phyloP scores from a whole-genome alignment of 1,140 invertebrate species.

The Drosophila azteca region DNA sequence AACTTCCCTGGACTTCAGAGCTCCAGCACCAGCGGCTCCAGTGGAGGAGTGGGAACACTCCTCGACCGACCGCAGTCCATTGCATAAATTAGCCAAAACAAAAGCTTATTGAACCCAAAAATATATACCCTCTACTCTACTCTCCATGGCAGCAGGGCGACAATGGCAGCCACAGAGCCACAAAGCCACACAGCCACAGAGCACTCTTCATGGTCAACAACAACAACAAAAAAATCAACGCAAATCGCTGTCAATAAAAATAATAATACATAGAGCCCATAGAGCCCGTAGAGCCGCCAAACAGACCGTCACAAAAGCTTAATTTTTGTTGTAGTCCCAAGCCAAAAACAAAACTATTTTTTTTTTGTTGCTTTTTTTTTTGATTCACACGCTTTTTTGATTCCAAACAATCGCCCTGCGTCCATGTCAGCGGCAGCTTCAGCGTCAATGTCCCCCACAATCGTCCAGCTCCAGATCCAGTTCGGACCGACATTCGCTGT shows the following conservation, averaged over 20 bases:
- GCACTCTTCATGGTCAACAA: constrained; percentile 64
- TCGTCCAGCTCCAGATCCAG: constrained; percentile 20
- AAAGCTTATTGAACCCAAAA: constrained; percentile 71
- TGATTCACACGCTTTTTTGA: constrained; percentile 77
- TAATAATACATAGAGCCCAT: constrained; percentile 7
- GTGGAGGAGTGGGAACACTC: background rate
- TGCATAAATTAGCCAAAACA: constrained; percentile 69
- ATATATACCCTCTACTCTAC: background rate
- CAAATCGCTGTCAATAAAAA: constrained; percentile 77
- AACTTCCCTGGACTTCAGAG: constrained; percentile 34
- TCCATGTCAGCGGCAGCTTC: background rate
- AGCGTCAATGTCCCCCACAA: constrained; percentile 48
- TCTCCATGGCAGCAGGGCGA: background rate
- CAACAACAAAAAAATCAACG: constrained; percentile 42
- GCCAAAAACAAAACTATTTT: constrained; percentile 19
- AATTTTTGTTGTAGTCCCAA: constrained; percentile 55
- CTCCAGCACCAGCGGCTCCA: too few relatives aligned
- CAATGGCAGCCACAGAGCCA: background rate
- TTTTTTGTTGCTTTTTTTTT: constrained; percentile 37
- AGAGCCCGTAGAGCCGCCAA: constrained; percentile 28
- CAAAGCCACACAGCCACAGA: constrained; percentile 5
- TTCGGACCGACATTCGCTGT: constrained; percentile 43
- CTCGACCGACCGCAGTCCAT: background rate
- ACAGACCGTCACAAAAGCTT: constrained; percentile 64
- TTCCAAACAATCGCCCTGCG: constrained; percentile 69